Evolutionary conservation across 2,797 vertebrate genomes (phyloP).

Genomic region (Myotis vivesi): DNA sequence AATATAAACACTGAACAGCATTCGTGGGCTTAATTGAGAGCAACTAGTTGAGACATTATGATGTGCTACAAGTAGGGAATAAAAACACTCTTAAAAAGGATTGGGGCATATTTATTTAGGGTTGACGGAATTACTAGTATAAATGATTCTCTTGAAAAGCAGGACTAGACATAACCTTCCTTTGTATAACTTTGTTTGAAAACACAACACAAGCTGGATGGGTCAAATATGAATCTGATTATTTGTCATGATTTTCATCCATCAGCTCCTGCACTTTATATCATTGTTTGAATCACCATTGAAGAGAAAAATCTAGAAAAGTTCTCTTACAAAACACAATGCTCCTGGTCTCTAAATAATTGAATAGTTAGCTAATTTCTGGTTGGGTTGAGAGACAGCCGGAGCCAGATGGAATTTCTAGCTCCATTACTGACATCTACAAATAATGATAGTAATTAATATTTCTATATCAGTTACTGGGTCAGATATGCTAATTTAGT

Average conservation of each 20-base stretch:
- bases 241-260: neutral
- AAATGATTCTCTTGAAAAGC: neutral
- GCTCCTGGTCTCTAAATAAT: neutral
- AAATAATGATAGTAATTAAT: neutral
- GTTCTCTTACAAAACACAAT: neutral
- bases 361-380: neutral
- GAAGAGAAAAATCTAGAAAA: neutral
- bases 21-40: neutral
- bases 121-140: neutral
- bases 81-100: neutral
- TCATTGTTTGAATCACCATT: slow-evolving; percentile 11
- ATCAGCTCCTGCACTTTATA: neutral
- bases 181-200: neutral
- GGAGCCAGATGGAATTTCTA: neutral
- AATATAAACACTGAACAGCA: neutral
- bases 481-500: neutral
- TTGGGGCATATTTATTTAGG: neutral
- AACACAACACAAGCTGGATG: neutral
- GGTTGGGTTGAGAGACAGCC: neutral
- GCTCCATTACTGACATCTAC: neutral
- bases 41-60: neutral
- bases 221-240: neutral
- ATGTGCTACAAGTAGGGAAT: neutral
- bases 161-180: neutral
- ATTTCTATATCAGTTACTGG: neutral